Base-by-base conservation (phyloP, 2,888 invertebrate genomes). In the Lepidocyrtoides sp. region DNA sequence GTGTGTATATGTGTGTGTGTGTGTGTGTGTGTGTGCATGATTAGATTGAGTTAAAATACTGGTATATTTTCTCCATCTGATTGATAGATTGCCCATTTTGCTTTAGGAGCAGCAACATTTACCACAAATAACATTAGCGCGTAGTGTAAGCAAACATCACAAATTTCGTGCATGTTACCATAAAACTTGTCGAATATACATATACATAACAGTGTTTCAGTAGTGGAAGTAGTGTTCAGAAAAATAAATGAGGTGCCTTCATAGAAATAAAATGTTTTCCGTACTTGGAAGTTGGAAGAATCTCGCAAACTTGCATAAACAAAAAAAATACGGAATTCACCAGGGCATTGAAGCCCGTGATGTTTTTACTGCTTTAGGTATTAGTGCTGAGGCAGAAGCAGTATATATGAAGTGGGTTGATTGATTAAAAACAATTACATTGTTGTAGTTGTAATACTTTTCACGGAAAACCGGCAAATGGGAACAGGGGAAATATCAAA, bases 341-440 rank as follows among this genome's bases (percentile, higher is more conserved):
- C 20, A 20, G 44, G 72, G 72, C 23, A 48, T 8, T 48, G 0
- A 23, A 48, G 29, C 23, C 17, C 44, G 20, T 26, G 57, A 63
- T 10, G n/a, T n/a, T n/a, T n/a, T n/a, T n/a, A n/a, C n/a, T n/a
- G n/a, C n/a, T n/a, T n/a, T n/a, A n/a, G n/a, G n/a, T n/a, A 60
- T 60, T 60, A 12, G 0, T 60, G 44, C 5, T 41, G 7, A 1
- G n/a, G 5, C 8, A 41, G 3, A 1, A 41, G 72, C 48, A 48
- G 44, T 72, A 44, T 23, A 69, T 72, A 44, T n/a, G n/a, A 72
- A 7, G 32, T 51, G 48, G 48, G 79, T 79, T 87, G 86, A 87
- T 87, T 63, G 86, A 87, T 87, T 88, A 81, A 88, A 87, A 79
- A 69, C 88, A 88, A 88, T 81, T 88, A 88, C n/a, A n/a, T n/a